phyloP scores from a whole-genome alignment of 1,140 invertebrate genomes.

The Harpegnathos saltator region DNA sequence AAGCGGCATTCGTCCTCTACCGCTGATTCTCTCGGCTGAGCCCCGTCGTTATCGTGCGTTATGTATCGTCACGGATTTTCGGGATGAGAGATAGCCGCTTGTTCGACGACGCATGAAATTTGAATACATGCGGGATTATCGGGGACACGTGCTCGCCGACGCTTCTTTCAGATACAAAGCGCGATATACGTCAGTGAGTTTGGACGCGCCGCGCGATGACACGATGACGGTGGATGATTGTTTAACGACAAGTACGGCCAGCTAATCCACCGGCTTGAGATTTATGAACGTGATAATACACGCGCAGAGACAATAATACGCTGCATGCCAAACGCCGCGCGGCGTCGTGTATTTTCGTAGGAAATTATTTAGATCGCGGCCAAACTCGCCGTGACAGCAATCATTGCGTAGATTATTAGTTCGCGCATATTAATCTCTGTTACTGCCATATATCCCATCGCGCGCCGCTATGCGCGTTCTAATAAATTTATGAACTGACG shows the following conservation, averaged over 20 bases:
- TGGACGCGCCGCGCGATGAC: background rate
- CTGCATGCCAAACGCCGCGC: background rate
- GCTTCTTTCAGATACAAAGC: conserved; percentile 30
- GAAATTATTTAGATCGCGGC: conserved; percentile 53
- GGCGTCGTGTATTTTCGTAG: conserved; percentile 13
- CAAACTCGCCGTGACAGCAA: conserved; percentile 37
- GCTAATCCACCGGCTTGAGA: conserved; percentile 28
- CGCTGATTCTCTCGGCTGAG: background rate
- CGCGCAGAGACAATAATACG: conserved; percentile 4
- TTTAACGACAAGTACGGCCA: conserved; percentile 3
- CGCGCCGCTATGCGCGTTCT: background rate
- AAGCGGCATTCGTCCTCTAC: background rate
- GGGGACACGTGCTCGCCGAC: background rate
- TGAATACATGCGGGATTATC: conserved; percentile 28
- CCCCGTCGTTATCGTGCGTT: background rate
- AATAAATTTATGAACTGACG: conserved; percentile 60
- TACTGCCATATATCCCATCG: conserved; percentile 25
- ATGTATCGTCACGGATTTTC: conserved; percentile 26
- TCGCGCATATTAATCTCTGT: conserved; percentile 53
- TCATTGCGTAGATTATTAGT: conserved; percentile 53
- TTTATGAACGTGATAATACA: conserved; percentile 42
- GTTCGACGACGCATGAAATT: conserved; percentile 37
- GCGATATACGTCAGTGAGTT: background rate
- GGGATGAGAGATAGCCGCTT: conserved; percentile 8
- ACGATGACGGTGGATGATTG: conserved; percentile 14